These are phyloP conservation scores for Aphelenchoides avenae DNA, from an alignment of 1,140 invertebrate genomes.

Conservation along the genomic window DNA sequence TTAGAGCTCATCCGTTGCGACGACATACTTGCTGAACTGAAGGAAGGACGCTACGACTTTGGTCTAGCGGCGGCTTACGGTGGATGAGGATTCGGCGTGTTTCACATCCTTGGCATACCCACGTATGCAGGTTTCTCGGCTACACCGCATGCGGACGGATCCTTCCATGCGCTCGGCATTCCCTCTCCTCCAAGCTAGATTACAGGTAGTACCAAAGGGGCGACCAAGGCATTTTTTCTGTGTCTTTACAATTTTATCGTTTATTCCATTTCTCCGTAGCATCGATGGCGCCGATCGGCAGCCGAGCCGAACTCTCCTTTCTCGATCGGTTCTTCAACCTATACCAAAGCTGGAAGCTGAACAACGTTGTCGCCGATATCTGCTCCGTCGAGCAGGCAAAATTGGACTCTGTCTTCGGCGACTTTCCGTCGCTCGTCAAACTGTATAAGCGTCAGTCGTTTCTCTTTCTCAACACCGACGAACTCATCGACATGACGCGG, in stretches of 20 bases:
- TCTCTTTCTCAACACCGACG: slow-evolving; percentile 32
- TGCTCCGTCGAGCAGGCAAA: too few relatives aligned
- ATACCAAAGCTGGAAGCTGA: too few relatives aligned
- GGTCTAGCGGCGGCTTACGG: not conserved
- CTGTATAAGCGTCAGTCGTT: not conserved
- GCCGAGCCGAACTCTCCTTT: not conserved
- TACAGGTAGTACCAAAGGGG: not conserved
- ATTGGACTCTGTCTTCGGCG: not conserved
- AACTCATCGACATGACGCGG: slow-evolving; percentile 21
- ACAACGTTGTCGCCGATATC: too few relatives aligned
- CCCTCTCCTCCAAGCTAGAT: slow-evolving; percentile 1
- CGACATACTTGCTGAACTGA: too few relatives aligned
- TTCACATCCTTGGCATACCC: not conserved
- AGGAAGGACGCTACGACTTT: not conserved
- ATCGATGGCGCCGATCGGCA: not conserved
- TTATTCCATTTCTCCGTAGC: not conserved
- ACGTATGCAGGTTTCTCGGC: not conserved
- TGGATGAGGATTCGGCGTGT: slow-evolving; percentile 1
- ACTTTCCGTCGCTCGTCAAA: not conserved
- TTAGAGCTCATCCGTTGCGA: too few relatives aligned
- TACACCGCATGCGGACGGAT: not conserved
- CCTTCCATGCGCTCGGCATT: not conserved
- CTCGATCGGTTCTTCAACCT: not conserved
- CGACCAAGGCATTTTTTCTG: too few relatives aligned
- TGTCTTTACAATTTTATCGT: not conserved